A percentile compares a stretch with the other conserved stretches of the same genome.
Conservation (phyloP, 1,140 invertebrate species). For the Aphidius ervi region DNA sequence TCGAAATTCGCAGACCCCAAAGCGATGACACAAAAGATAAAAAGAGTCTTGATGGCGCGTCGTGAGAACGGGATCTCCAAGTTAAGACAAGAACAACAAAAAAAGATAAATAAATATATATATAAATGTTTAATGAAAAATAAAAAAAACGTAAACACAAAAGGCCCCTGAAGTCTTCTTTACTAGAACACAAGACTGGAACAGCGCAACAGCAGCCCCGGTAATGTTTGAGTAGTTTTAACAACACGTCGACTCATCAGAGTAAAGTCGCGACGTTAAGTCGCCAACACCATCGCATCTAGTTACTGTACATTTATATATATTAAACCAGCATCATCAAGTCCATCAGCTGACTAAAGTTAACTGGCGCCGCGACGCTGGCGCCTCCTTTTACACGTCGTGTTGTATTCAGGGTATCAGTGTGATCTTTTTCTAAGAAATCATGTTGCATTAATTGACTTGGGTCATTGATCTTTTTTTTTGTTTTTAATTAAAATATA, state of each 20-base stretch:
- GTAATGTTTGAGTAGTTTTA: slow-evolving; percentile 10
- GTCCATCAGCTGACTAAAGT: slow-evolving; percentile 8
- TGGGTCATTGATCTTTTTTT: too few relatives aligned
- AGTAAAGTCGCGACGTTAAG: slow-evolving; percentile 18
- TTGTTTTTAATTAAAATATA: too few relatives aligned
- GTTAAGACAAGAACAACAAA: neutral
- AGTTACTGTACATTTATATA: neutral
- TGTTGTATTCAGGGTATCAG: slow-evolving; percentile 6
- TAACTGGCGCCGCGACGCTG: slow-evolving; percentile 13
- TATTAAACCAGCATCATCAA: neutral
- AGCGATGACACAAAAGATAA: slow-evolving; percentile 12
- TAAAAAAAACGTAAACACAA: neutral
- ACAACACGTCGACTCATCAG: slow-evolving; percentile 5
- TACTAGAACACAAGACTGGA: neutral
- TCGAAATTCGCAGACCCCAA: too few relatives aligned
- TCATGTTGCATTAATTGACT: too few relatives aligned
- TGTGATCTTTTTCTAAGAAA: neutral
- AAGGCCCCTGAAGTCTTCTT: neutral
- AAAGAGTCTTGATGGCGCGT: neutral
- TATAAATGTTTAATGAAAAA: neutral
- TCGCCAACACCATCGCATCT: slow-evolving; percentile 16
- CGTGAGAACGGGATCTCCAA: neutral
- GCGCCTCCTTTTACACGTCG: slow-evolving; percentile 11
- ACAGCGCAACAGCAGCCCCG: too few relatives aligned
- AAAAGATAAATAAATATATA: too few relatives aligned